Evolutionary conservation across 2,888 invertebrate species (phyloP).

Genomic region (Gortyna flavago): DNA sequence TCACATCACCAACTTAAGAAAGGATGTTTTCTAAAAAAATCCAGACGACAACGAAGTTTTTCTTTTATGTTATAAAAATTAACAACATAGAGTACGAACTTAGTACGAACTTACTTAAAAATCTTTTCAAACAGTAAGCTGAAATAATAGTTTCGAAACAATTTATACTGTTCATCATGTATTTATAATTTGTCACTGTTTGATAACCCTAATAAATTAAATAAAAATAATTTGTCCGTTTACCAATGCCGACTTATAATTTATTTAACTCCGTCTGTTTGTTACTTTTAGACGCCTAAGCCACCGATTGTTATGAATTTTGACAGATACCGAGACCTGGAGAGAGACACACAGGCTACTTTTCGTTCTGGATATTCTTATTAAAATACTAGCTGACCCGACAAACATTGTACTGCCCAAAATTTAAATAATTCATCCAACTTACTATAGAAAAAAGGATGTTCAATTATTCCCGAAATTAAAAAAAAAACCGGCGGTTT

Average conservation of each 20-base stretch:
- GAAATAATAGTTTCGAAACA: not conserved
- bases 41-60: not conserved
- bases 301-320: not conserved
- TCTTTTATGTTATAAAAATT: not conserved
- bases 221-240: not conserved
- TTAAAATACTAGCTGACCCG: not conserved
- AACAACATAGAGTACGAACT: too few relatives aligned
- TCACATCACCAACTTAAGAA: not conserved
- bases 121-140: not conserved
- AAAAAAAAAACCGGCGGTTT: too few relatives aligned
- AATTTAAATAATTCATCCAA: not conserved
- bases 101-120: not conserved
- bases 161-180: conserved; percentile 3
- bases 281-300: too few relatives aligned
- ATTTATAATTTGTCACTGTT: not conserved
- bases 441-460: not conserved
- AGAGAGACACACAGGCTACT: not conserved
- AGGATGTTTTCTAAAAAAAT: not conserved
- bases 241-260: not conserved
- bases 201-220: too few relatives aligned
- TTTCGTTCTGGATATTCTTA: not conserved
- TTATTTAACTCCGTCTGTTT: not conserved
- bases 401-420: not conserved
- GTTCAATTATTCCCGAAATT: not conserved
- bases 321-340: too few relatives aligned